phyloP scores from a whole-genome alignment of 2,113 vertebrate species.

The Boleophthalmus pectinirostris region DNA sequence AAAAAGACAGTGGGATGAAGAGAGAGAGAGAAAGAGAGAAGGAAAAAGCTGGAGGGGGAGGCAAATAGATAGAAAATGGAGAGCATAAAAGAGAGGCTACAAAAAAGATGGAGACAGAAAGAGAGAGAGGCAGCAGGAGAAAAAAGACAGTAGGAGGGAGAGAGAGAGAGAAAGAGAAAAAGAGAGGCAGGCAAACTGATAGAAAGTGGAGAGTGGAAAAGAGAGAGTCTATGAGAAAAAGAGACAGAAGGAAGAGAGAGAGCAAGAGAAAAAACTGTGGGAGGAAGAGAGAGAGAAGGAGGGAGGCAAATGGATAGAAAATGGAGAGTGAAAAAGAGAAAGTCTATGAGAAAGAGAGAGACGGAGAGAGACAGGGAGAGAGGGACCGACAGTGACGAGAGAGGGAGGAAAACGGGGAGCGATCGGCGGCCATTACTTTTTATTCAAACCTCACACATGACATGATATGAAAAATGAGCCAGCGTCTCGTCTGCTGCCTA shows the following conservation, averaged over 20 bases:
- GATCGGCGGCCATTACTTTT: slow-evolving; percentile 93
- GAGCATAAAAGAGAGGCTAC: slow-evolving; percentile 60
- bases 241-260: not conserved
- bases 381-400: slow-evolving; percentile 56
- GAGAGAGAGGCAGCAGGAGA: too few species aligned
- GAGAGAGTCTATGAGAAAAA: not conserved
- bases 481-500: slow-evolving; percentile 97
- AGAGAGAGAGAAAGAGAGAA: slow-evolving; percentile 58
- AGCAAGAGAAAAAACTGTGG: not conserved
- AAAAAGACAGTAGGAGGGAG: too few species aligned
- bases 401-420: slow-evolving; percentile 77
- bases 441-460: slow-evolving; percentile 97
- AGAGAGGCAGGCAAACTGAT: not conserved
- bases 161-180: not conserved
- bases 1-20: not conserved
- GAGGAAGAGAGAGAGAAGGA: not conserved
- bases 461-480: slow-evolving; percentile 99
- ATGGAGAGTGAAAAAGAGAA: not conserved
- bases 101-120: not conserved
- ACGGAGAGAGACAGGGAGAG: not conserved
- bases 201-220: too few species aligned
- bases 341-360: not conserved
- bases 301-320: not conserved
- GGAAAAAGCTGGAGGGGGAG: too few species aligned
- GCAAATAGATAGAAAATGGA: too few species aligned